Conservation (phyloP, 1,140 invertebrate species). For the Aphidius ervi region DNA sequence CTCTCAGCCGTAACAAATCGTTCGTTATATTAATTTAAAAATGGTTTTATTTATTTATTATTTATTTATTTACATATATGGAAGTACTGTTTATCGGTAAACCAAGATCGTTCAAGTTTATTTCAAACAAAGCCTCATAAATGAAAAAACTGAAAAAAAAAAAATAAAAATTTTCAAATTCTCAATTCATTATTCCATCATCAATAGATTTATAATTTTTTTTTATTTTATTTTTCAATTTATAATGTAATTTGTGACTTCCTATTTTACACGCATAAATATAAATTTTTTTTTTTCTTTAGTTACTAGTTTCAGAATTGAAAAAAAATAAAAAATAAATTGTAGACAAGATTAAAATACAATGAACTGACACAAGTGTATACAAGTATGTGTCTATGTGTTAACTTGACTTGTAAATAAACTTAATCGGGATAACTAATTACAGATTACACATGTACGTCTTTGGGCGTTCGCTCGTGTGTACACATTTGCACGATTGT, state of each 20-base stretch:
- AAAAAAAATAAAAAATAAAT: slow-evolving; percentile 24
- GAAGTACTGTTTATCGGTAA: background rate
- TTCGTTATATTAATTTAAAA: background rate
- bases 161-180: background rate
- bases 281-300: slow-evolving; percentile 21
- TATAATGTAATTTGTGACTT: slow-evolving; percentile 3
- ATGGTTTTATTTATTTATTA: too few species aligned
- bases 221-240: slow-evolving; percentile 32
- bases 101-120: background rate
- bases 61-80: background rate
- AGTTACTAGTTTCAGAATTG: slow-evolving; percentile 15
- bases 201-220: slow-evolving; percentile 13
- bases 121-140: background rate
- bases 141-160: slow-evolving; percentile 2
- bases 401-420: slow-evolving; percentile 49
- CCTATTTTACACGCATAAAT: background rate
- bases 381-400: slow-evolving; percentile 29
- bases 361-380: slow-evolving; percentile 43
- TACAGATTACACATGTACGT: slow-evolving; percentile 43
- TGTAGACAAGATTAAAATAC: slow-evolving; percentile 50
- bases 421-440: slow-evolving; percentile 54
- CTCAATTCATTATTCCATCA: slow-evolving; percentile 34
- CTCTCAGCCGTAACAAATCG: slow-evolving; percentile 5
- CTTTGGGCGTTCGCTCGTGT: slow-evolving; percentile 17
- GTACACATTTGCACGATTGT: slow-evolving; percentile 35